Evolutionary conservation across 2,888 invertebrate species (phyloP), one percentile per base, ranked within the genome.

Genomic region (Anoncus sp.): DNA sequence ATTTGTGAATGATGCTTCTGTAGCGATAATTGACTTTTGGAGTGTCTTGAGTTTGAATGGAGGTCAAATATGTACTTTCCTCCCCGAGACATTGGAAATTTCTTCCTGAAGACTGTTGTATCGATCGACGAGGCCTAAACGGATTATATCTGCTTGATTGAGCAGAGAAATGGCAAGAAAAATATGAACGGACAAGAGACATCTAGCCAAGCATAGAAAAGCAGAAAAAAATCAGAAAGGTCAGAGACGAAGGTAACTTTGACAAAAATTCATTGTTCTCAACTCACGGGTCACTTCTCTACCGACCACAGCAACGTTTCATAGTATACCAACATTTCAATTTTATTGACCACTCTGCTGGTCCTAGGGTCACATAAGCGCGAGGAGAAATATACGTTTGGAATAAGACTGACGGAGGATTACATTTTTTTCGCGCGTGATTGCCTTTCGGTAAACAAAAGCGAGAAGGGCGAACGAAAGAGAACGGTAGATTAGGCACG

Each of bases 141-240:
- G 82, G 81, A 85, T 85, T 84, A 83, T 85, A 84, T 84, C 81
- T 84, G 85, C 82, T 75, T 84, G 83, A 81, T 85, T 84, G 83
- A 85, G 80, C 83, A 83, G 85, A 80, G 80, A 82, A 81, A 79
- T 77, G 80, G 79, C 82, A 81, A 79, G 53, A 31, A 62, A 82
- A 80, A 69, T 75, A 47, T 53, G 57, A 76, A 73, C 73, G 22
- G 40, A 43, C 57, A 38, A 71, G 9, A 24, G 24, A 24, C 24
- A 62, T 24, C 9, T 14, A 24, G 5, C 6, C 63, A n/a, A 9
- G 31, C 14, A 40, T 4, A 16, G 45, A 3, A 45, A 20, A 6
- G 16, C n/a, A 63, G 35, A n/a, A 49, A 18, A 65, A 35, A 18
- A 35, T 35, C 20, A n/a, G 20, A 49, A 49, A 5, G 20, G n/a